These are phyloP conservation scores for Tetramorium simillimum DNA, from an alignment of 1,140 invertebrate genomes.

Conservation along the genomic window DNA sequence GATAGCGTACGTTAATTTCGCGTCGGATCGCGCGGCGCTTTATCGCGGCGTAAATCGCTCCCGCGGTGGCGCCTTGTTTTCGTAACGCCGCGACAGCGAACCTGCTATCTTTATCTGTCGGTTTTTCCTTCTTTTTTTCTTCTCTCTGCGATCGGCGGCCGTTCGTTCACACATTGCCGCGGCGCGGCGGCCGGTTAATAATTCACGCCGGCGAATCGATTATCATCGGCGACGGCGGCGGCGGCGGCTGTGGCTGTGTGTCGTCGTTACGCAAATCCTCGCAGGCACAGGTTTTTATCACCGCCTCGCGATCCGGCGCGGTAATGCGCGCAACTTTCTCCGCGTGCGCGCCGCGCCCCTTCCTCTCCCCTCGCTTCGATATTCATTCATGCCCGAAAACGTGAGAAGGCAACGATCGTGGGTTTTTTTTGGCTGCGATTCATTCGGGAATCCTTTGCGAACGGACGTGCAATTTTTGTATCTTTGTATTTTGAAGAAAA, in stretches of 20 bases:
- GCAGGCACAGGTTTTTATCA: constrained; percentile 41
- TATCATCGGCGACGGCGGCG: constrained; percentile 50
- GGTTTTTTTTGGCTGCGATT: neutral
- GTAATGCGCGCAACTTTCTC: constrained; percentile 53
- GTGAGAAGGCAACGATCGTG: neutral
- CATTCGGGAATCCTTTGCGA: no score
- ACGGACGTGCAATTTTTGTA: neutral
- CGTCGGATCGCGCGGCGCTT: constrained; percentile 31
- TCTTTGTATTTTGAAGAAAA: neutral
- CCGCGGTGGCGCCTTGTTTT: constrained; percentile 71
- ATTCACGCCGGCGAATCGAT: constrained; percentile 70
- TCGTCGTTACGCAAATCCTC: constrained; percentile 67
- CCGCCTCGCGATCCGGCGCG: neutral
- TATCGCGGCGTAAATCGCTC: constrained; percentile 64
- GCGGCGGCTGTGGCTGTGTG: neutral
- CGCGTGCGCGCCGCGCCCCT: no score
- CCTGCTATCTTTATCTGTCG: constrained; percentile 65
- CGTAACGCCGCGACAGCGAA: constrained; percentile 56
- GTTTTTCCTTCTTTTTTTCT: constrained; percentile 65
- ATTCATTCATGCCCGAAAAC: constrained; percentile 29
- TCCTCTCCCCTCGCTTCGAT: neutral
- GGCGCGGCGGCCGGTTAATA: constrained; percentile 58
- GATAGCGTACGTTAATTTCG: constrained; percentile 53
- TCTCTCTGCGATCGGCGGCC: constrained; percentile 3
- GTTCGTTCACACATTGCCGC: constrained; percentile 39